Evolutionary conservation across 1,140 invertebrate species (phyloP), one percentile per base, ranked within the genome.

Genomic region (Hycleus phaleratus): DNA sequence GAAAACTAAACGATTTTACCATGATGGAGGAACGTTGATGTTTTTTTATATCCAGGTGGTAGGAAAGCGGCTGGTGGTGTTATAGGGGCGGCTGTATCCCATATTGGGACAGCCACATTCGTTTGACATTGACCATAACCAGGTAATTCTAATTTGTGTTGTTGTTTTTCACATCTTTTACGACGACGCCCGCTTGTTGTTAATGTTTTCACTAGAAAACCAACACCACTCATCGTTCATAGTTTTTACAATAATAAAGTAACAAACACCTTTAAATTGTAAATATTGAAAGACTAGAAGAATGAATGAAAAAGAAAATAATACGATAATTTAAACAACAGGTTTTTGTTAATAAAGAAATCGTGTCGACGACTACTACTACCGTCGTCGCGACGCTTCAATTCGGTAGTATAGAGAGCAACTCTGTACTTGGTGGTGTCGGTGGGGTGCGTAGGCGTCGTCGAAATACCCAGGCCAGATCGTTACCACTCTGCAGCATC

Each of bases 131-230:
- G 74, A 76, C 76, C 71, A 71, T 77, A 72, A 77, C 74, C 75
- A 69, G 69, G 76, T 62, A 80, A 70, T 56, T 82, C 81, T 26
- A 82, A 68, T 50, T 78, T 73, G 49, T 75, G 71, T 51, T 81
- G 77, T 67, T 83, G 81, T 61, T 83, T 82, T 52, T 84, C 82
- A 68, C 79, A 82, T 26, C 81, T 74, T 26, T 81, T 74, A 43
- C 79, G 75, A 39, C 83, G 73, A 7, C 80, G 78, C 58, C 82
- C 78, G 60, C 81, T 77, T 32, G 85, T 82, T 4, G 82, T 79
- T 62, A 85, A 81, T 5, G 82, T 85, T 69, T 85, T 86, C 68
- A 86, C 80, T 46, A 84, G 64, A 60, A 82, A 82, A 49, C 81
- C 79, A 8, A 83, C 81, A 10, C 81, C 81, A 61, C 80, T 84